phyloP scores from a whole-genome alignment of 2,113 vertebrate species.

The Hippocampus guttulatus region DNA sequence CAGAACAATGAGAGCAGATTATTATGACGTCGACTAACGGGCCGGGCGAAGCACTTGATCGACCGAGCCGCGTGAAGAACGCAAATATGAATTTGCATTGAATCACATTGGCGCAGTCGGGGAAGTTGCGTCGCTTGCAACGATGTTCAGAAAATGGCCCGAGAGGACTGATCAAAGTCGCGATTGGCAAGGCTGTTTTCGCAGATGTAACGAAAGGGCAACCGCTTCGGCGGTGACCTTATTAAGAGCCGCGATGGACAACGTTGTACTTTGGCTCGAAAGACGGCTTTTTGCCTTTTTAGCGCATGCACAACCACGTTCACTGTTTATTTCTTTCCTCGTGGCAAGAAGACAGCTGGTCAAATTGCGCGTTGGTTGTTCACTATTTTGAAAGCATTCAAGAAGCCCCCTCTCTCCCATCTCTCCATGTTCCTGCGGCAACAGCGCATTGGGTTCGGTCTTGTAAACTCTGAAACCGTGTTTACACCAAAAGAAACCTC shows the following conservation, averaged over 20 bases:
- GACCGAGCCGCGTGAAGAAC: not conserved
- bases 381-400: not conserved
- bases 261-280: slow-evolving; percentile 47
- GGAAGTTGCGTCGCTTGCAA: no score
- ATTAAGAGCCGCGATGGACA: slow-evolving; percentile 67
- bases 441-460: slow-evolving; percentile 5
- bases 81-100: not conserved
- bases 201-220: slow-evolving; percentile 25
- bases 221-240: slow-evolving; percentile 58
- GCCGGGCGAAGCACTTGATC: not conserved
- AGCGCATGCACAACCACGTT: slow-evolving; percentile 49
- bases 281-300: slow-evolving; percentile 52
- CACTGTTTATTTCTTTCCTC: slow-evolving; percentile 18
- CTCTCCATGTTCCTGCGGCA: not conserved
- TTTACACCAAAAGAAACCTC: slow-evolving; percentile 42
- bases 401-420: no score
- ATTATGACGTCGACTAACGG: no score
- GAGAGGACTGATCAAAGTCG: slow-evolving; percentile 17
- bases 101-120: not conserved
- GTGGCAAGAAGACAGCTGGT: not conserved
- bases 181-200: slow-evolving; percentile 13
- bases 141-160: not conserved
- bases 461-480: slow-evolving; percentile 30
- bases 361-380: not conserved
- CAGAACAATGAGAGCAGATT: not conserved